Conservation (phyloP, 2,888 invertebrate species). For the Drosophila setosimentum region DNA sequence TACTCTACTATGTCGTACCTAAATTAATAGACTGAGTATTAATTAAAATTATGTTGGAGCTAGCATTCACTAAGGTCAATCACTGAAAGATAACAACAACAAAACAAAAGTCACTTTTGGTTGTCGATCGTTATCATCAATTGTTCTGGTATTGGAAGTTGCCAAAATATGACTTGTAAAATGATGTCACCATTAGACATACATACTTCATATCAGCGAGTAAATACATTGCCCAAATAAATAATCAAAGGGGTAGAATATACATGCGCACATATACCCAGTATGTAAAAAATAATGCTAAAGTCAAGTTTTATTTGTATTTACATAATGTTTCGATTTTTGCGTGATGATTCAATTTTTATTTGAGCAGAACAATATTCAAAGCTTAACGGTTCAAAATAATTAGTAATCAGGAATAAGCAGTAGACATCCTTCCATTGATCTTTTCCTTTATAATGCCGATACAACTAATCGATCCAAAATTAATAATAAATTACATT, state of each 20-base stretch:
- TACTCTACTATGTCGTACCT: not conserved
- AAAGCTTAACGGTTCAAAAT: not conserved
- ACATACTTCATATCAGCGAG: conserved; percentile 2
- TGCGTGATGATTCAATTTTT: not conserved
- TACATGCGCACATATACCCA: not conserved
- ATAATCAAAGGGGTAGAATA: not conserved
- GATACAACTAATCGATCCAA: too few relatives aligned
- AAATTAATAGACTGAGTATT: not conserved
- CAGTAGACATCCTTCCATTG: too few relatives aligned
- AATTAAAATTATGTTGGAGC: not conserved
- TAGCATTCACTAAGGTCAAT: not conserved
- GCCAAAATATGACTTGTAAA: not conserved
- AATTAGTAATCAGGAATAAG: not conserved
- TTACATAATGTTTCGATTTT: not conserved
- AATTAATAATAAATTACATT: too few relatives aligned
- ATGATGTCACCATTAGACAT: conserved; percentile 2
- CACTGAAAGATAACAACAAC: not conserved
- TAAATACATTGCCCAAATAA: not conserved
- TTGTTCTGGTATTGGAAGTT: not conserved
- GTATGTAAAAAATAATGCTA: not conserved
- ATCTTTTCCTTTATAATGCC: too few relatives aligned
- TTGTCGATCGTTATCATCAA: not conserved
- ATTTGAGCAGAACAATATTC: not conserved
- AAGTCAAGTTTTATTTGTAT: not conserved
- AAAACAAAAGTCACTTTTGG: not conserved